Evolutionary conservation across 2,888 invertebrate species (phyloP), one percentile per base, ranked within the genome.

Genomic region (Fragum fragum): DNA sequence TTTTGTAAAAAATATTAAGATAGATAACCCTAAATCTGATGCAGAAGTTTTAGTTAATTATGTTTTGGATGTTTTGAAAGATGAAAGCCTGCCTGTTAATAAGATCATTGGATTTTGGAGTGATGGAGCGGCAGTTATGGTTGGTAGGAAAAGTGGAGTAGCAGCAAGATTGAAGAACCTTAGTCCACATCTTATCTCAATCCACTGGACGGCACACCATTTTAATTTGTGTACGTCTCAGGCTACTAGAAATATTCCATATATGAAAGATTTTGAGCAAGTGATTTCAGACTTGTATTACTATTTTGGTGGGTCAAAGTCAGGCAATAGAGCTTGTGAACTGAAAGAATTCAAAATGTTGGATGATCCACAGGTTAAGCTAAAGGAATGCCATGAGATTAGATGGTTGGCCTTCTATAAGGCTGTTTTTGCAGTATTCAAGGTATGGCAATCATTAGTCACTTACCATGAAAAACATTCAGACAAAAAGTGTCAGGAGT

Each of bases 121-220:
- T 57, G 72, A 78, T 68, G 73, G 73, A 1, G 78, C 78, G 18
- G 53, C 68, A n/a, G 66, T 78, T n/a, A 73, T 78, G 68, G 26
- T 32, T 7, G 73, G 69, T 1, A 11, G 57, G 16, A 53, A 55
- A 21, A 68, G 28, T 68, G 73, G 73, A 1, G 73, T 78, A 14
- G 68, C 59, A 3, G 42, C 73, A 21, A 73, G 53, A 32, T 6
- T 73, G 18, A 78, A 59, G 23, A 23, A 78, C 0, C 36, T 29
- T 29, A 57, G 28, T 18, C 78, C 77, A 11, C 78, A 78, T 28
- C 63, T 29, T 26, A 26, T 78, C 16, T 59, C 28, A 3, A 47
- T 78, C 1, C 78, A 78, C 55, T 78, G 73, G 32, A 73, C 73
- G 73, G 79, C 74, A 21, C 79, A 79, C 36, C 23, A 70, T 2